Conservation (phyloP, 2,113 vertebrate genomes). For the Trematomus loennbergii region DNA sequence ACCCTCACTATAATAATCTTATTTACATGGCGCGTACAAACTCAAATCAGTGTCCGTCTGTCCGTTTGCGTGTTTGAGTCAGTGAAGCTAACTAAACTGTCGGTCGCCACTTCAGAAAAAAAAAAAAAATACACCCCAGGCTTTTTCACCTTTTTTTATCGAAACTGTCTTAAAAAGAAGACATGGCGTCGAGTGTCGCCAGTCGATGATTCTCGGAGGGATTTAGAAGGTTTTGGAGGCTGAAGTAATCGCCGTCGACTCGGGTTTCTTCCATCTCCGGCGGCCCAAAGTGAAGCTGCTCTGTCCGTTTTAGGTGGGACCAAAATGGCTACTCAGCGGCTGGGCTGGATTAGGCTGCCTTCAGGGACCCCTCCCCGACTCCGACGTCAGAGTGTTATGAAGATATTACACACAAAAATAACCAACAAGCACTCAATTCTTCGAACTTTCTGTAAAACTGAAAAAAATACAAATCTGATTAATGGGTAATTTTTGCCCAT, state of each 20-base stretch:
- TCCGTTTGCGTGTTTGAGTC: conserved; percentile 43
- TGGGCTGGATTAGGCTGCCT: conserved; percentile 77
- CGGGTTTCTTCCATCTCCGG: conserved; percentile 80
- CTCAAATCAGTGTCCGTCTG: conserved; percentile 53
- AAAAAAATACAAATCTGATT: too few species aligned
- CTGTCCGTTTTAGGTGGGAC: conserved; percentile 80
- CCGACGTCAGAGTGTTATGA: neutral
- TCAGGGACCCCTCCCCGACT: conserved; percentile 52
- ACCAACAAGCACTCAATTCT: too few species aligned
- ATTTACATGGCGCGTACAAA: conserved; percentile 31
- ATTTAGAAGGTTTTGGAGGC: conserved; percentile 39
- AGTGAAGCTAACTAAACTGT: conserved; percentile 62
- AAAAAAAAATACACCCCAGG: conserved; percentile 47
- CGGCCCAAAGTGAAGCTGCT: conserved; percentile 73
- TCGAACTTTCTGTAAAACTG: too few species aligned
- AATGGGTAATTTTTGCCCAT: too few species aligned
- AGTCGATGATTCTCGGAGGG: neutral
- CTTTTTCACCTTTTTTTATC: conserved; percentile 1
- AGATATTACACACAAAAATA: too few species aligned
- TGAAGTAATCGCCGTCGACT: conserved; percentile 63
- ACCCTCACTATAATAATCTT: neutral
- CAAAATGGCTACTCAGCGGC: conserved; percentile 93
- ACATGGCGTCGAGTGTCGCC: conserved; percentile 40
- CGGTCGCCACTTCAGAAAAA: conserved; percentile 65
- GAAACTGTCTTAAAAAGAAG: conserved; percentile 25